Conservation (phyloP, 1,140 invertebrate genomes). For the Samia ricini region DNA sequence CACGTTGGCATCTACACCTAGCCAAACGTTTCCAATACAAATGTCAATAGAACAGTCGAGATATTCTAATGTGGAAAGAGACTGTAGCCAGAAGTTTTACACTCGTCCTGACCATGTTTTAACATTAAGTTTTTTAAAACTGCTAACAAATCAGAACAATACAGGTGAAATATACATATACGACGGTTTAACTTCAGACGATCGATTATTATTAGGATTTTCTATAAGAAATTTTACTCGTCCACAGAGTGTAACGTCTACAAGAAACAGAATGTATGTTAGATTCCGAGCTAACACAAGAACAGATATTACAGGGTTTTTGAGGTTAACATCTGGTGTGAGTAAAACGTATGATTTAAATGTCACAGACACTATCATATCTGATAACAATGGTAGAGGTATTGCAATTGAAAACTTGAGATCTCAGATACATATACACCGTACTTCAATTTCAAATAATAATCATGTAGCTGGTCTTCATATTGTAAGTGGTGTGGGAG, state of each 20-base stretch:
- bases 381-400: constrained; percentile 95
- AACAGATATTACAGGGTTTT: constrained; percentile 84
- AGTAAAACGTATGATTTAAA: constrained; percentile 93
- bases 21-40: constrained; percentile 89
- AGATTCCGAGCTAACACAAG: constrained; percentile 84
- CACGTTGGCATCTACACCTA: constrained; percentile 87
- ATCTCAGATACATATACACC: constrained; percentile 88
- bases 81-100: constrained; percentile 88
- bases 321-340: constrained; percentile 86
- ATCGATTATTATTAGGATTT: constrained; percentile 84
- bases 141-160: constrained; percentile 85
- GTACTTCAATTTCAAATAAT: constrained; percentile 91
- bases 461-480: constrained; percentile 93
- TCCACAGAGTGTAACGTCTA: constrained; percentile 90
- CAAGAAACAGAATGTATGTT: constrained; percentile 86
- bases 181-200: constrained; percentile 85
- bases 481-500: constrained; percentile 90
- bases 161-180: constrained; percentile 86
- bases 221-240: constrained; percentile 87
- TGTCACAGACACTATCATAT: constrained; percentile 89
- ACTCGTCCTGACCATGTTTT: constrained; percentile 87
- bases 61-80: constrained; percentile 81
- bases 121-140: constrained; percentile 89
- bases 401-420: constrained; percentile 91
- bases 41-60: constrained; percentile 87